Base-by-base conservation (phyloP, 1,140 invertebrate species). In the Amyelois transitella region DNA sequence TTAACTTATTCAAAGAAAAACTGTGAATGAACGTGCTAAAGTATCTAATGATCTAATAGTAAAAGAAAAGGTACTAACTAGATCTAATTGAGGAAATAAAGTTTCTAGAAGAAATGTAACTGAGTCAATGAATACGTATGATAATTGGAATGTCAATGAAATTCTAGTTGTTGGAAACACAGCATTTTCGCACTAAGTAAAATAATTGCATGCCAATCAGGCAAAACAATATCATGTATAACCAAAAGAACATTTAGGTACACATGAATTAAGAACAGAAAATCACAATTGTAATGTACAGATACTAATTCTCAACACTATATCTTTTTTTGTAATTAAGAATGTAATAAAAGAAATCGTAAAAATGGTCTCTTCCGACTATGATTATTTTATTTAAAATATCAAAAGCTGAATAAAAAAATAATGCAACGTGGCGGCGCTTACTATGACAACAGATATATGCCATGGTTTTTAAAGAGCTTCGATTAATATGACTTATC, bases 1-100 rank as follows among this genome's bases (percentile, higher is more conserved):
- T 32, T 6, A 5, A 28, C 1, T 4, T 38, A 38, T 38, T 38
- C 1, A 14, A 14, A 14, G 17, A 38, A 14, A 5, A 38, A 14
- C 4, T 38, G 17, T n/a, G 17, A n/a, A 43, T 19, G 10, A 19
- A 48, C 63, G 63, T 69, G 66, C 66, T 57, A 49, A 48, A 7
- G 20, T 21, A 43, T 20, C 21, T 59, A 47, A 49, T 44, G 10
- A 38, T n/a, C n/a, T n/a, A n/a, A n/a, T n/a, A n/a, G n/a, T n/a
- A 58, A 60, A 25, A 45, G 25, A 38, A 53, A 56, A 49, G 22
- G 45, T 22, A 52, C 47, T 64, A 66, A 28, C 51, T 58, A 67
- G 67, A 70, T 67, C 64, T 69, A 73, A 72, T 73, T 67, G 66
- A 69, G 64, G 70, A 69, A 64, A 65, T 60, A 54, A 54, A 52